These are phyloP conservation scores for Sycophila texana DNA, from an alignment of 2,888 invertebrate species.

Conservation along the genomic window DNA sequence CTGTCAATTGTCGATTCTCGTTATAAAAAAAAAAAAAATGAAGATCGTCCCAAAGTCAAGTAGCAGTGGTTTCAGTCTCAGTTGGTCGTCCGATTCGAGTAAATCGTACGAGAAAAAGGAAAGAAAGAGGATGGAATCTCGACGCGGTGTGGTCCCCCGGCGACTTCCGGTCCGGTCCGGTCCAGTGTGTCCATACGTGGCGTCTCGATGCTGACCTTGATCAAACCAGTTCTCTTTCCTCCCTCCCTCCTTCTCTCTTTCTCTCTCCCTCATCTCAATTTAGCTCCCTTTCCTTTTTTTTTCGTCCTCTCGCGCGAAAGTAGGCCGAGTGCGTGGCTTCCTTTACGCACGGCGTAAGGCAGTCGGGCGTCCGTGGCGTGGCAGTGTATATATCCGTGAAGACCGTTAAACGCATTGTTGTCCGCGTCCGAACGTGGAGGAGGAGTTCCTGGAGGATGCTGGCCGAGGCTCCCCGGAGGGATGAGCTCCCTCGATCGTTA, in stretches of 20 bases:
- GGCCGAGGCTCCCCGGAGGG: too few relatives aligned
- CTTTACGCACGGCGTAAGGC: constrained; percentile 23
- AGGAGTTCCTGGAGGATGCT: too few relatives aligned
- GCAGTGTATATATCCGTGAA: constrained; percentile 38
- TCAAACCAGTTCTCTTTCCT: constrained; percentile 51
- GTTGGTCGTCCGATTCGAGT: neutral
- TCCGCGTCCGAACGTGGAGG: neutral
- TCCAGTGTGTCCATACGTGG: constrained; percentile 19
- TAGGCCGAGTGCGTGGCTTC: constrained; percentile 45
- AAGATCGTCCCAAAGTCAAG: constrained; percentile 32
- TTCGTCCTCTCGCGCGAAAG: constrained; percentile 37
- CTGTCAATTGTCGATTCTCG: neutral
- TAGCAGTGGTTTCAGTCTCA: constrained; percentile 32
- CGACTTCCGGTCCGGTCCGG: constrained; percentile 40
- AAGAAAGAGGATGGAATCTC: constrained; percentile 7
- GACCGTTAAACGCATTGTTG: constrained; percentile 43
- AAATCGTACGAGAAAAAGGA: neutral
- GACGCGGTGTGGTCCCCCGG: constrained; percentile 5
- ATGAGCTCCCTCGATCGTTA: too few relatives aligned
- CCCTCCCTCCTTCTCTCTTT: constrained; percentile 2
- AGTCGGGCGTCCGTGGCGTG: constrained; percentile 23
- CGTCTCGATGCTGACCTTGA: constrained; percentile 49
- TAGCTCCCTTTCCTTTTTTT: constrained; percentile 9
- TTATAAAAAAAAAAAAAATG: too few relatives aligned
- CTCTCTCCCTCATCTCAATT: constrained; percentile 37